phyloP scores from a whole-genome alignment of 1,140 invertebrate genomes.

The Drosophila persimilis region DNA sequence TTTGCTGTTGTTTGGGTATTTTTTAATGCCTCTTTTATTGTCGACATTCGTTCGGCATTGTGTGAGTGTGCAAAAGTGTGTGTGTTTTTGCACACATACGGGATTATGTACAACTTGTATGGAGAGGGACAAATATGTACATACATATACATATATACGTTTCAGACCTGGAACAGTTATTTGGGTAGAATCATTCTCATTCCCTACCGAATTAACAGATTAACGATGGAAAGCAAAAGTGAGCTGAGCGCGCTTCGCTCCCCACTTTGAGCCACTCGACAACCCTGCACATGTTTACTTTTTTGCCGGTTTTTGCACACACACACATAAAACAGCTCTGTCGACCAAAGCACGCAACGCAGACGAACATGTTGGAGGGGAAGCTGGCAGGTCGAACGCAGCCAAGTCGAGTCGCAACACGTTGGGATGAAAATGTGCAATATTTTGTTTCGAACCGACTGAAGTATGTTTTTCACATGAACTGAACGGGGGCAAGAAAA shows the following conservation, averaged over 20 bases:
- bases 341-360: neutral
- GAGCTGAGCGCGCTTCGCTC: slow-evolving; percentile 3
- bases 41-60: slow-evolving; percentile 50
- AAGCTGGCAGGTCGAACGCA: slow-evolving; percentile 38
- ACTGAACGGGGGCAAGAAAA: too few relatives aligned
- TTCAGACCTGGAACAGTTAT: slow-evolving; percentile 14
- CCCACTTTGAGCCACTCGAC: slow-evolving; percentile 2
- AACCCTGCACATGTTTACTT: slow-evolving; percentile 60
- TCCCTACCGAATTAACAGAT: slow-evolving; percentile 18
- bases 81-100: slow-evolving; percentile 26
- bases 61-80: slow-evolving; percentile 4
- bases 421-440: too few relatives aligned
- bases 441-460: too few relatives aligned
- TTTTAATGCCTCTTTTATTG: slow-evolving; percentile 62
- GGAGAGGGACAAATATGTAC: neutral
- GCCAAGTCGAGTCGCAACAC: slow-evolving; percentile 38
- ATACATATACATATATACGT: neutral
- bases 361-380: slow-evolving; percentile 62
- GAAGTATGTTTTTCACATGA: too few relatives aligned
- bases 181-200: slow-evolving; percentile 2
- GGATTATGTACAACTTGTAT: slow-evolving; percentile 7
- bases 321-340: neutral
- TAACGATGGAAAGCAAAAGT: slow-evolving; percentile 45
- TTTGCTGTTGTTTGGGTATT: slow-evolving; percentile 35
- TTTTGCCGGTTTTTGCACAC: slow-evolving; percentile 58